Evolutionary conservation across 1,140 invertebrate species (phyloP).

Genomic region (Brachionus plicatilis): DNA sequence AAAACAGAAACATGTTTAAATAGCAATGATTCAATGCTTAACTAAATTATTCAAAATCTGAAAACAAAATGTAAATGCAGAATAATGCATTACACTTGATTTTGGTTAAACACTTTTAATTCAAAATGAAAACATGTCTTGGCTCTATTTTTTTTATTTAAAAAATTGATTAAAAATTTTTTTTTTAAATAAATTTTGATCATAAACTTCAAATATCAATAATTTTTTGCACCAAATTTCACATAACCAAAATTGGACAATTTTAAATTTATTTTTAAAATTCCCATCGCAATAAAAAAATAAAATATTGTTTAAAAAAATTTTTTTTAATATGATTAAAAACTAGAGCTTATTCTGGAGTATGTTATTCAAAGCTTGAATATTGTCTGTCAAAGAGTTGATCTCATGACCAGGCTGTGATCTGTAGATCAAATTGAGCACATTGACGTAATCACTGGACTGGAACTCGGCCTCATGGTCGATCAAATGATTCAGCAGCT

Average conservation of each 20-base stretch:
- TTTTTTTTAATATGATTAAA: not conserved
- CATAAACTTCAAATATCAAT: too few relatives aligned
- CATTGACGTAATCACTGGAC: constrained; percentile 10
- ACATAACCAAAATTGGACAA: not conserved
- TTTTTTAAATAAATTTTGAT: too few relatives aligned
- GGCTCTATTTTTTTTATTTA: too few relatives aligned
- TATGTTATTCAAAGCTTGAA: constrained; percentile 31
- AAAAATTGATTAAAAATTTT: too few relatives aligned
- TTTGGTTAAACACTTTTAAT: too few relatives aligned
- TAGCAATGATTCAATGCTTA: too few relatives aligned
- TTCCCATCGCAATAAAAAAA: not conserved
- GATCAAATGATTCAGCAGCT: constrained; percentile 24
- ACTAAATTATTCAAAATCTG: too few relatives aligned
- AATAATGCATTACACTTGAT: too few relatives aligned
- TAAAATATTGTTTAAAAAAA: not conserved
- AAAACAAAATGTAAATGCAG: too few relatives aligned
- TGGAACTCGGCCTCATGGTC: constrained; percentile 18
- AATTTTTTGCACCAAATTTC: too few relatives aligned
- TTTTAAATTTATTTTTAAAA: not conserved
- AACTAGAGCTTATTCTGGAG: constrained; percentile 17
- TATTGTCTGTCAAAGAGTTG: constrained; percentile 28
- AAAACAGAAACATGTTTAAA: too few relatives aligned
- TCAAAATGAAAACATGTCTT: too few relatives aligned
- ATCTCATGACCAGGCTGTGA: not conserved
- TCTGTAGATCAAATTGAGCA: constrained; percentile 13